Percentiles rank a stretch among this genome's conserved stretches.
Conservation (phyloP, 2,888 invertebrate species). For the Hedya salicella region DNA sequence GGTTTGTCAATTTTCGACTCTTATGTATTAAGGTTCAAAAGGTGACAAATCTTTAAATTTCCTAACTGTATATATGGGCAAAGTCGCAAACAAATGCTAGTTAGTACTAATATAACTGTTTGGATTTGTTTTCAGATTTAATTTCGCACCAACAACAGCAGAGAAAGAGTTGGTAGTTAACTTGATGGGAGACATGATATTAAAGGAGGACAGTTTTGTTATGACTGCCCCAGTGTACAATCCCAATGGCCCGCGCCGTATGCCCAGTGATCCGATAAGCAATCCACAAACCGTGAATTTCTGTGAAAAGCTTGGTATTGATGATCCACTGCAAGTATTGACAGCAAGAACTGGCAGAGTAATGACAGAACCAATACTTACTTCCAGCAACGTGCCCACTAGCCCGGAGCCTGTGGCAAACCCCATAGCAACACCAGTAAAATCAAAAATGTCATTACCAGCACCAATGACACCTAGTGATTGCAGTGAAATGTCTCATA, state of each 20-base stretch:
- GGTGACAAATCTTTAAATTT: too few species aligned
- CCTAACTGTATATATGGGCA: too few species aligned
- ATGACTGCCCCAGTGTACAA: constrained; percentile 88
- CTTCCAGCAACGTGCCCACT: constrained; percentile 37
- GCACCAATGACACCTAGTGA: constrained; percentile 71
- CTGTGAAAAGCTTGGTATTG: constrained; percentile 89
- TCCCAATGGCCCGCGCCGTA: constrained; percentile 63
- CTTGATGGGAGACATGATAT: constrained; percentile 87
- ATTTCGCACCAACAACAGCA: constrained; percentile 89
- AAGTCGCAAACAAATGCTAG: too few species aligned
- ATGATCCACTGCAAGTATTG: constrained; percentile 91
- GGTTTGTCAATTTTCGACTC: too few species aligned
- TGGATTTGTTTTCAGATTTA: constrained; percentile 86
- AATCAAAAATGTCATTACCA: constrained; percentile 69
- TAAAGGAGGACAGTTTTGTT: constrained; percentile 91
- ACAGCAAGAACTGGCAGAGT: constrained; percentile 79
- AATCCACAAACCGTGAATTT: constrained; percentile 89
- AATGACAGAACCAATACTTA: constrained; percentile 59
- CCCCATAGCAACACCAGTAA: constrained; percentile 59
- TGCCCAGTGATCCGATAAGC: constrained; percentile 80
- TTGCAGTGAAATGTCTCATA: constrained; percentile 53
- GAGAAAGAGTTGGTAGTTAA: constrained; percentile 88
- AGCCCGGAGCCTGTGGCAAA: constrained; percentile 41
- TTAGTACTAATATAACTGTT: too few species aligned
- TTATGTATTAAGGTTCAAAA: too few species aligned